A percentile compares a stretch with the other conserved stretches of the same genome.
Evolutionary conservation across 2,113 vertebrate genomes (phyloP).

Genomic region (Cololabis saira): DNA sequence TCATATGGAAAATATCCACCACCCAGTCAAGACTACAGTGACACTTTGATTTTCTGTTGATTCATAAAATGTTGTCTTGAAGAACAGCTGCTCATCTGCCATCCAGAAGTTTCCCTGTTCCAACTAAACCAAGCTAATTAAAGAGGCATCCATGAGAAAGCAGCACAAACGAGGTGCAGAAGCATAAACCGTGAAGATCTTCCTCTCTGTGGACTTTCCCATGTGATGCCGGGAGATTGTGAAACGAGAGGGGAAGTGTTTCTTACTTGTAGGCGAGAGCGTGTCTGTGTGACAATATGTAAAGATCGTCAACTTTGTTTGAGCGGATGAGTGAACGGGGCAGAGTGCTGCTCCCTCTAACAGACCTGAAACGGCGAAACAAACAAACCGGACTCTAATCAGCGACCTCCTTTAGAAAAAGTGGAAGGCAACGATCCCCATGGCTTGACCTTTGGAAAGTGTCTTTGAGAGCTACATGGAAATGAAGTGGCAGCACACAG

Average conservation of each 20-base stretch:
- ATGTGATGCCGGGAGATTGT: slow-evolving; percentile 7
- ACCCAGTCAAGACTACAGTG: too few relatives aligned
- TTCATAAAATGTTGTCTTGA: slow-evolving; percentile 25
- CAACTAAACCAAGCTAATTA: slow-evolving; percentile 36
- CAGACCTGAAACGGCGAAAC: not conserved
- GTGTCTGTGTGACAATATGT: not conserved
- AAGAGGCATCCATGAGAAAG: slow-evolving; percentile 40
- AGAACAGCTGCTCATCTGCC: slow-evolving; percentile 40
- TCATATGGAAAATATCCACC: too few relatives aligned
- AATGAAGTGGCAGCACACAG: too few relatives aligned
- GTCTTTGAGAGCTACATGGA: too few relatives aligned
- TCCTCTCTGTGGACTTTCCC: slow-evolving; percentile 24
- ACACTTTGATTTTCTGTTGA: too few relatives aligned
- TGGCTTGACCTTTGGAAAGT: not conserved
- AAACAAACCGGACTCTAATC: not conserved
- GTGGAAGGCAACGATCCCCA: not conserved
- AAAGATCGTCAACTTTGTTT: slow-evolving; percentile 5
- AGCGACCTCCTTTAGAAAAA: not conserved
- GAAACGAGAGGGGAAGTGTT: not conserved
- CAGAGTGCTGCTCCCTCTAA: not conserved
- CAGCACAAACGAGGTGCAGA: not conserved
- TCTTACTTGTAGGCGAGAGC: not conserved
- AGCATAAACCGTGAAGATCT: slow-evolving; percentile 22
- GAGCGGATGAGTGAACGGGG: slow-evolving; percentile 7
- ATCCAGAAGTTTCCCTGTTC: slow-evolving; percentile 16